Percentiles rank a stretch among this genome's conserved stretches.
Conservation (phyloP, 2,797 vertebrate genomes). For the Cephalopachus bancanus region DNA sequence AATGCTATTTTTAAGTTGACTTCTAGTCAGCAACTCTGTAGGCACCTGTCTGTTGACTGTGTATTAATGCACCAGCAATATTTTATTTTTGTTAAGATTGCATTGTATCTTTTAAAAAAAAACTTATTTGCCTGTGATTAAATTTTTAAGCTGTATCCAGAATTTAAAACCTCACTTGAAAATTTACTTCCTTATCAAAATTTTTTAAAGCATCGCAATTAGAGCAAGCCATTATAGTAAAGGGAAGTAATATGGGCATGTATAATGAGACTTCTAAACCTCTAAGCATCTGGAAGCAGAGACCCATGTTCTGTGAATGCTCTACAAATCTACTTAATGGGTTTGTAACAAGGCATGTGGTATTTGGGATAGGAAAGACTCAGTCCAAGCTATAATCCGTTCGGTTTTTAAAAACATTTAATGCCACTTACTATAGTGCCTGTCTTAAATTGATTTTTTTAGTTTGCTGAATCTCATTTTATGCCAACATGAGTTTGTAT, state of each 20-base stretch:
- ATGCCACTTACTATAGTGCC: background rate
- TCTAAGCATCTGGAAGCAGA: background rate
- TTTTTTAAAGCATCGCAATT: background rate
- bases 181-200: conserved; percentile 26
- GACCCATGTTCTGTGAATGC: background rate
- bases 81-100: background rate
- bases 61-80: background rate
- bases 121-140: background rate
- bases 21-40: background rate
- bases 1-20: background rate
- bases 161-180: conserved; percentile 38
- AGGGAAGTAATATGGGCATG: background rate
- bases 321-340: conserved; percentile 12
- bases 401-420: conserved; percentile 46
- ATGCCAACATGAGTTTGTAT: conserved; percentile 44
- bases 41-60: background rate
- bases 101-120: background rate
- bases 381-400: background rate
- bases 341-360: background rate
- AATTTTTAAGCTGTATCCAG: background rate
- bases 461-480: conserved; percentile 16
- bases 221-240: background rate
- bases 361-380: background rate
- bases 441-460: conserved; percentile 24
- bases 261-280: background rate